Conservation (phyloP, 2,113 vertebrate species). For the Indicator maculatus region DNA sequence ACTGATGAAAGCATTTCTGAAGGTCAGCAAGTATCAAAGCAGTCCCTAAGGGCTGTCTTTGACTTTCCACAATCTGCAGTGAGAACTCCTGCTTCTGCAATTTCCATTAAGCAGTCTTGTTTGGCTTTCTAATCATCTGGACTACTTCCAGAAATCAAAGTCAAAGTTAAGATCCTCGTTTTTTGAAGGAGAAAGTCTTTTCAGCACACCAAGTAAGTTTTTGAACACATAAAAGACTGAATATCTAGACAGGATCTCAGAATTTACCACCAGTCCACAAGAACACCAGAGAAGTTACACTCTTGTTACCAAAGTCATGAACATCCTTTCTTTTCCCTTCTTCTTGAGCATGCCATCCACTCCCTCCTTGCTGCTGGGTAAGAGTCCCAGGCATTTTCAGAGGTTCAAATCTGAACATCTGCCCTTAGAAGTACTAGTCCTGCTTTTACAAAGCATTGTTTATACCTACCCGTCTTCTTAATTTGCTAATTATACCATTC, state of each 20-base stretch:
- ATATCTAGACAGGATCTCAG: background rate
- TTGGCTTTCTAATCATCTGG: slow-evolving; percentile 60
- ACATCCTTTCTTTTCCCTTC: background rate
- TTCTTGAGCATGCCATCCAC: background rate
- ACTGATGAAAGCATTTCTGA: slow-evolving; percentile 42
- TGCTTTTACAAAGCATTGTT: background rate
- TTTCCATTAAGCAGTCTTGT: slow-evolving; percentile 56
- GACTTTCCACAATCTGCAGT: slow-evolving; percentile 30
- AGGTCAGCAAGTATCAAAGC: slow-evolving; percentile 50
- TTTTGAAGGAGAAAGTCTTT: slow-evolving; percentile 32
- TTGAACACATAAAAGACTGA: background rate
- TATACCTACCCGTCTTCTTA: background rate
- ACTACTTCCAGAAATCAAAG: slow-evolving; percentile 53
- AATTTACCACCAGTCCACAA: background rate
- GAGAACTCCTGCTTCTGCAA: slow-evolving; percentile 42
- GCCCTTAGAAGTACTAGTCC: background rate
- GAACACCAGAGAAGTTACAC: background rate
- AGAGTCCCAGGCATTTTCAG: background rate
- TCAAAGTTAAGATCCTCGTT: background rate
- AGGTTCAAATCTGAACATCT: background rate
- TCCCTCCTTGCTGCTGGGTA: background rate
- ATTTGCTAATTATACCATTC: background rate
- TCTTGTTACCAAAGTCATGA: background rate
- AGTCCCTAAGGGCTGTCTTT: slow-evolving; percentile 33
- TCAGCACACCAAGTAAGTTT: background rate